These are phyloP conservation scores for Willowsia nigromaculata DNA, from an alignment of 2,888 invertebrate genomes.

Conservation along the genomic window DNA sequence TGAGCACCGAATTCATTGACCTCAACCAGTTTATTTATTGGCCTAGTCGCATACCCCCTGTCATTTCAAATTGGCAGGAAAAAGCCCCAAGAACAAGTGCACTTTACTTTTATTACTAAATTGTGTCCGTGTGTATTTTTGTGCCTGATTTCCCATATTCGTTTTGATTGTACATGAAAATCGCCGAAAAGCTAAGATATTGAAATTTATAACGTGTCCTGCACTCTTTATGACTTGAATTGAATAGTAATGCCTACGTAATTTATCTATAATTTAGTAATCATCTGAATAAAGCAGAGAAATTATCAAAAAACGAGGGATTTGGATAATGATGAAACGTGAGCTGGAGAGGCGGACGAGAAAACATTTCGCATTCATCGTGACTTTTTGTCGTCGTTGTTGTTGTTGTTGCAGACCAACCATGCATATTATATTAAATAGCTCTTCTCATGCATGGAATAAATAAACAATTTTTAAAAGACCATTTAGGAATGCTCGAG, in stretches of 20 bases:
- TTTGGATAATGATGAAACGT: conserved; percentile 23
- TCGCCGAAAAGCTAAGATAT: conserved; percentile 19
- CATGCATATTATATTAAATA: conserved; percentile 2
- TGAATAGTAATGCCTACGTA: conserved; percentile 11
- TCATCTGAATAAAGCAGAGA: neutral
- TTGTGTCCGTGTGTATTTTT: conserved; percentile 15
- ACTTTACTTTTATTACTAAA: conserved; percentile 42
- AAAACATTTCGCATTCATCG: conserved; percentile 22
- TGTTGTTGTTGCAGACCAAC: neutral
- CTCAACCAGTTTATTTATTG: conserved; percentile 71
- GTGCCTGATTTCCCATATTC: neutral
- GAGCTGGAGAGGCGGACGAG: conserved; percentile 4
- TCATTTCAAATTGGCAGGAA: conserved; percentile 66
- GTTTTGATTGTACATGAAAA: conserved; percentile 11
- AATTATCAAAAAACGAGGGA: conserved; percentile 20
- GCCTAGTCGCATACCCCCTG: conserved; percentile 73
- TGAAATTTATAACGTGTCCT: conserved; percentile 36
- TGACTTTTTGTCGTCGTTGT: conserved; percentile 36
- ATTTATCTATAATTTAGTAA: neutral
- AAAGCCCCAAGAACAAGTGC: conserved; percentile 52
- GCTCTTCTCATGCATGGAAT: conserved; percentile 47
- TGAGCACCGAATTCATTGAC: conserved; percentile 67
- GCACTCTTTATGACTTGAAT: conserved; percentile 21
- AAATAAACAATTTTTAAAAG: conserved; percentile 45
- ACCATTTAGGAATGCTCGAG: neutral